These are phyloP conservation scores for Petrolisthes cinctipes DNA, from an alignment of 2,888 invertebrate genomes.

Conservation along the genomic window DNA sequence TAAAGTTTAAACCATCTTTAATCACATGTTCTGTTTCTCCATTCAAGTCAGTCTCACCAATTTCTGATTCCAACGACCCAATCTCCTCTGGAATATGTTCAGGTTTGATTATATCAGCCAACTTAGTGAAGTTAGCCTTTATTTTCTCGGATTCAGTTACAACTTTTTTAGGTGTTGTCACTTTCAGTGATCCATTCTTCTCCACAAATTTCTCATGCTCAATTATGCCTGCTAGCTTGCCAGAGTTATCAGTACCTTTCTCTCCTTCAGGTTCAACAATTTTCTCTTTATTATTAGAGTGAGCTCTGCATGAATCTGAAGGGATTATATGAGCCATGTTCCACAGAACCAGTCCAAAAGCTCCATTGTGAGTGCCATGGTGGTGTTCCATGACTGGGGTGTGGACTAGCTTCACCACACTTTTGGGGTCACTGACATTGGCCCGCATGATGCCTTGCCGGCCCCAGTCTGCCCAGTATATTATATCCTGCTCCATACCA, in stretches of 20 bases:
- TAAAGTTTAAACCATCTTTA: too few relatives aligned
- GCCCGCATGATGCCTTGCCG: constrained; percentile 45
- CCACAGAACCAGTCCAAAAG: constrained; percentile 3
- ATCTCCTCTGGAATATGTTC: too few relatives aligned
- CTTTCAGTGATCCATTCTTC: not conserved
- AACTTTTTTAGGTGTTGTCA: not conserved
- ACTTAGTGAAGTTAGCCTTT: too few relatives aligned
- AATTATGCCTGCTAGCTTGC: too few relatives aligned
- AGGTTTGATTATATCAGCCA: too few relatives aligned
- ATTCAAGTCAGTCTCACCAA: too few relatives aligned
- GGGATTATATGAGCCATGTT: not conserved
- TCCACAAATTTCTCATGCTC: too few relatives aligned
- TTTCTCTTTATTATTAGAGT: not conserved
- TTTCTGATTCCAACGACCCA: too few relatives aligned
- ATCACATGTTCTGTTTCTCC: too few relatives aligned
- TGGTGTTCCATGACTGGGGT: not conserved
- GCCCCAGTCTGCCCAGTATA: constrained; percentile 48
- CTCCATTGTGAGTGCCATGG: constrained; percentile 13
- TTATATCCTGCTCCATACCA: constrained; percentile 25
- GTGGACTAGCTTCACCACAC: constrained; percentile 14
- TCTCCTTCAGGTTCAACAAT: not conserved
- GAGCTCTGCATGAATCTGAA: constrained; percentile 11
- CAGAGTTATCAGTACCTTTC: not conserved
- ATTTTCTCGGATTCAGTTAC: too few relatives aligned
- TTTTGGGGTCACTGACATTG: not conserved